Percentiles rank a stretch among this genome's conserved stretches.
phyloP scores from a whole-genome alignment of 2,113 vertebrate genomes.

The Tyrannus savana region DNA sequence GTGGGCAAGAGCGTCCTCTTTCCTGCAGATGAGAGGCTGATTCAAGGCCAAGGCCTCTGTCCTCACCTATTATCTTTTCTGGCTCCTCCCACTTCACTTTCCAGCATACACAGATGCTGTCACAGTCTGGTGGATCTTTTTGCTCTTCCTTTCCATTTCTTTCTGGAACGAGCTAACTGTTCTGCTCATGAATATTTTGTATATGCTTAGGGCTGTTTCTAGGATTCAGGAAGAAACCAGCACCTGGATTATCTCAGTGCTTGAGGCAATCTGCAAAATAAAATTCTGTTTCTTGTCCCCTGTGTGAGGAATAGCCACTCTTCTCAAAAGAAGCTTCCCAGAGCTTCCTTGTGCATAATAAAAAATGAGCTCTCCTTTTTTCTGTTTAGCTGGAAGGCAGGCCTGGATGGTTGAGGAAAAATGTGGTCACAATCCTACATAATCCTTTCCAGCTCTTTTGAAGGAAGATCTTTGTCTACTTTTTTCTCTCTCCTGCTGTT shows the following conservation, averaged over 20 bases:
- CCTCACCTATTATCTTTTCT: background rate
- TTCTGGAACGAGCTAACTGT: background rate
- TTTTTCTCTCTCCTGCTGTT: constrained; percentile 28
- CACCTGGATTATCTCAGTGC: background rate
- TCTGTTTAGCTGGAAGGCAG: background rate
- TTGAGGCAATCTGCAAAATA: background rate
- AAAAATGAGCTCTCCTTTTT: constrained; percentile 18
- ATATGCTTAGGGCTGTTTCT: background rate
- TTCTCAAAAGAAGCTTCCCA: background rate
- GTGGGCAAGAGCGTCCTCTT: background rate
- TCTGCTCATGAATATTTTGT: background rate
- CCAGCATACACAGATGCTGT: background rate
- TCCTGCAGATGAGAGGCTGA: background rate
- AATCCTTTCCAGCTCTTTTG: constrained; percentile 47
- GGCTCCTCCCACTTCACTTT: background rate
- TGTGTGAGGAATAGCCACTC: background rate
- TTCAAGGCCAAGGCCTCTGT: background rate
- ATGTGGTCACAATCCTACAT: constrained; percentile 43
- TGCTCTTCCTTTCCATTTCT: background rate
- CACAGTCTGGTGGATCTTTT: background rate
- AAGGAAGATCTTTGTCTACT: constrained; percentile 45
- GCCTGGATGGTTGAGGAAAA: constrained; percentile 9
- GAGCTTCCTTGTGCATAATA: background rate
- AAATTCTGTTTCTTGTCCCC: background rate
- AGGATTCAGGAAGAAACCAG: background rate